phyloP scores from a whole-genome alignment of 2,113 vertebrate species.

The Nesoenas mayeri region DNA sequence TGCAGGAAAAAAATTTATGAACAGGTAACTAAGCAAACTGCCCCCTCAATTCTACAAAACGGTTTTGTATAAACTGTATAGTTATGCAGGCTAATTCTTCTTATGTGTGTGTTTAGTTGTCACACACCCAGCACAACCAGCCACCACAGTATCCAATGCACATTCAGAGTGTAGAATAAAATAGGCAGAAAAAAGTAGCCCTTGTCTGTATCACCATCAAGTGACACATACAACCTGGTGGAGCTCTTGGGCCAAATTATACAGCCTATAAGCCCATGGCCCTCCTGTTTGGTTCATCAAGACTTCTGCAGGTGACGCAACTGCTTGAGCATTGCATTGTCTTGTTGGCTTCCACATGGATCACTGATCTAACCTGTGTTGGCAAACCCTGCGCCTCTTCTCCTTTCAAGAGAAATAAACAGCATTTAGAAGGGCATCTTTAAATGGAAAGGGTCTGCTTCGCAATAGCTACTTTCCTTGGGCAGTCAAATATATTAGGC shows the following conservation, averaged over 20 bases:
- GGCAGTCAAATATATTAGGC: background rate
- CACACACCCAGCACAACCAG: background rate
- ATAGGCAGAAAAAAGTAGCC: accelerated
- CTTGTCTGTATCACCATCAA: background rate
- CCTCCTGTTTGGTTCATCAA: background rate
- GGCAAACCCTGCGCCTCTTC: background rate
- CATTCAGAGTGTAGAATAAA: background rate
- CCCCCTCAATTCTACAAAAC: background rate
- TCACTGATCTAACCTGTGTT: background rate
- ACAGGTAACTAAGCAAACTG: background rate
- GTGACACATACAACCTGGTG: background rate
- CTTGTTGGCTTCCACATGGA: accelerated
- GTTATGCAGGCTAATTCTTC: background rate
- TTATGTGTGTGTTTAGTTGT: accelerated
- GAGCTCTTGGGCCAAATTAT: background rate
- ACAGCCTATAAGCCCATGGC: background rate
- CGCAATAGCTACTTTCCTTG: background rate
- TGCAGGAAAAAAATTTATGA: background rate
- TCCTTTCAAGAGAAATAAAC: background rate
- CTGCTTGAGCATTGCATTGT: accelerated
- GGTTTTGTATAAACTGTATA: background rate
- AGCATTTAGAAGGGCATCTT: background rate
- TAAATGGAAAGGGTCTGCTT: background rate
- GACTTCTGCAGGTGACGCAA: background rate
- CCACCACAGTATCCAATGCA: background rate